phyloP scores from a whole-genome alignment of 2,797 vertebrate genomes.

The Limnodromus scolopaceus region DNA sequence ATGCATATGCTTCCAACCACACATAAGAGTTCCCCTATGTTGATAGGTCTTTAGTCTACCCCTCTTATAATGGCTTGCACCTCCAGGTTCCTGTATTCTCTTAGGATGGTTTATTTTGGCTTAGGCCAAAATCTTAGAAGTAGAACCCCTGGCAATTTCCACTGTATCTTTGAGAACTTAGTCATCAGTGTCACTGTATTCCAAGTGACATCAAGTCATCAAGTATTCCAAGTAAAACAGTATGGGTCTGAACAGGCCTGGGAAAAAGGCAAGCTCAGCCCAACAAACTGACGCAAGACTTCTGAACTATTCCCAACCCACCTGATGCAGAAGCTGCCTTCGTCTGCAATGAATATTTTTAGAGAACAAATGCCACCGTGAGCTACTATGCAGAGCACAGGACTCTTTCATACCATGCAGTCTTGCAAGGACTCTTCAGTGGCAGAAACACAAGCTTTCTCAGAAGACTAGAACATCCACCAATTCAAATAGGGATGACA shows the following conservation, averaged over 20 bases:
- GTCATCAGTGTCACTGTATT: not conserved
- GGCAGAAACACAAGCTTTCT: not conserved
- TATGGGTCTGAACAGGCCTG: not conserved
- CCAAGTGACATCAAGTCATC: too few species aligned
- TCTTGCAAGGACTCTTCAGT: not conserved
- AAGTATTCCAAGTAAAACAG: not conserved
- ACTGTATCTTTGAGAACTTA: not conserved
- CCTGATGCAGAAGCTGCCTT: not conserved
- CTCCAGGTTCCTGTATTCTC: not conserved
- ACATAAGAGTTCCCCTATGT: not conserved
- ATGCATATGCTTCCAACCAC: not conserved
- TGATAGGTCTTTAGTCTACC: not conserved
- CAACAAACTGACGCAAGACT: not conserved
- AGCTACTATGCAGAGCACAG: not conserved
- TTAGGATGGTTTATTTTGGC: not conserved
- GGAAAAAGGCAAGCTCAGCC: not conserved
- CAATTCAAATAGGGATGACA: not conserved
- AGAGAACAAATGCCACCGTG: not conserved
- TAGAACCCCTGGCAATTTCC: not conserved
- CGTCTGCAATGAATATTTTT: not conserved
- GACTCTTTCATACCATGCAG: not conserved
- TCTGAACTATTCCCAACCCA: not conserved
- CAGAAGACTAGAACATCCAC: not conserved
- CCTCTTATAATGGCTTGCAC: not conserved
- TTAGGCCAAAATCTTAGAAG: not conserved